Percentiles rank a stretch among this genome's conserved stretches.
Evolutionary conservation across 2,797 vertebrate genomes (phyloP).

Genomic region (Gambelia wislizenii): DNA sequence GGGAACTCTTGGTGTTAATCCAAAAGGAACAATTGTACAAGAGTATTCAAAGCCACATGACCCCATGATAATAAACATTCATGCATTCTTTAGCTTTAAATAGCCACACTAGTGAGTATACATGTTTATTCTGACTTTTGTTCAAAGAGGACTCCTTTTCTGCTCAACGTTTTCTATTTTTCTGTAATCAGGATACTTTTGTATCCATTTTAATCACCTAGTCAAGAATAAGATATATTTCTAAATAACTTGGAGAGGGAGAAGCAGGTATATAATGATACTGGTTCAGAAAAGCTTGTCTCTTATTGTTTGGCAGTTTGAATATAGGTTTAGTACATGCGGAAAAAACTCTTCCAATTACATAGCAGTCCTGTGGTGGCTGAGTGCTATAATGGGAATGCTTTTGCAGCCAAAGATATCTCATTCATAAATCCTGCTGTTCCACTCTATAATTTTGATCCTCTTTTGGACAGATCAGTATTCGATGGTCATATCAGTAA

Average conservation of each 20-base stretch:
- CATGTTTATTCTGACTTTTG: slow-evolving; percentile 54
- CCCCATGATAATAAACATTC: background rate
- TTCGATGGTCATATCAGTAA: slow-evolving; percentile 83
- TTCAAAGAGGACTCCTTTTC: slow-evolving; percentile 65
- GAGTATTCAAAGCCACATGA: slow-evolving; percentile 7
- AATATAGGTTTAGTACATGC: slow-evolving; percentile 74
- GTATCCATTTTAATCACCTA: slow-evolving; percentile 61
- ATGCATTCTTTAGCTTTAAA: slow-evolving; percentile 56
- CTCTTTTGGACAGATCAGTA: slow-evolving; percentile 85
- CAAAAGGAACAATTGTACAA: slow-evolving; percentile 1
- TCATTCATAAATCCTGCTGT: slow-evolving; percentile 82
- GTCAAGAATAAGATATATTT: slow-evolving; percentile 63
- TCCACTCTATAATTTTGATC: slow-evolving; percentile 79
- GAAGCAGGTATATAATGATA: slow-evolving; percentile 69
- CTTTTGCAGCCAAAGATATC: slow-evolving; percentile 78
- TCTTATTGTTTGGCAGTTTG: slow-evolving; percentile 67
- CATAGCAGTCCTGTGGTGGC: slow-evolving; percentile 81
- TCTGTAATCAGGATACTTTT: background rate
- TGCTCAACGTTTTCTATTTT: slow-evolving; percentile 42
- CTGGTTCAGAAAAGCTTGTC: slow-evolving; percentile 59
- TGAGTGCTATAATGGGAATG: slow-evolving; percentile 81
- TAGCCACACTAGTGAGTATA: slow-evolving; percentile 55
- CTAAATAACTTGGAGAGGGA: slow-evolving; percentile 63
- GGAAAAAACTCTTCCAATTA: slow-evolving; percentile 82
- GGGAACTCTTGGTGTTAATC: background rate